A percentile compares a stretch with the other conserved stretches of the same genome.
Conservation (phyloP, 1,140 invertebrate species). For the Samia ricini region DNA sequence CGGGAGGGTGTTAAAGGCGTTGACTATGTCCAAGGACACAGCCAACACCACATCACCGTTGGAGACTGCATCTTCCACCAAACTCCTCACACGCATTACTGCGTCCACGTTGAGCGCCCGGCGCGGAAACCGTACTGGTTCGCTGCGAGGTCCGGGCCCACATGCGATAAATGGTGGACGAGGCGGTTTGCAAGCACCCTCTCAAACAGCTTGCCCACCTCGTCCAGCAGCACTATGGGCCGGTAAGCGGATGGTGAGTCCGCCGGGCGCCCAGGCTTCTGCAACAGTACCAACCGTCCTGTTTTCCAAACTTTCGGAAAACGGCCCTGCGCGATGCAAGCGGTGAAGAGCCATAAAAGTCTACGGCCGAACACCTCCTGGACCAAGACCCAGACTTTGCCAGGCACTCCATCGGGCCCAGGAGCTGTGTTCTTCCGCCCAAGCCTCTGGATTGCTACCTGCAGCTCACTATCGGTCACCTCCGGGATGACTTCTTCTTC, state of each 20-base stretch:
- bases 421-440: conserved; percentile 23
- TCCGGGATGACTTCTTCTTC: conserved; percentile 3
- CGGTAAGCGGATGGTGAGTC: conserved; percentile 22
- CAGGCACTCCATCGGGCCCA: conserved; percentile 22
- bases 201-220: conserved; percentile 18
- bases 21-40: too few relatives aligned
- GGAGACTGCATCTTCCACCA: too few relatives aligned
- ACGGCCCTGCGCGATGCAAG: conserved; percentile 12
- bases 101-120: neutral
- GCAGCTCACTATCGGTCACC: neutral
- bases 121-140: neutral
- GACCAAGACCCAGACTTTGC: conserved; percentile 6
- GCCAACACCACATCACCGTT: too few relatives aligned
- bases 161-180: conserved; percentile 11
- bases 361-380: neutral
- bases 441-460: conserved; percentile 10
- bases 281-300: neutral
- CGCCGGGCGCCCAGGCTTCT: too few relatives aligned
- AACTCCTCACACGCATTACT: neutral
- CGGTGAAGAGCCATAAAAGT: conserved; percentile 8
- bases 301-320: conserved; percentile 18
- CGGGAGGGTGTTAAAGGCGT: too few relatives aligned
- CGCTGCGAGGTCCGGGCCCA: conserved; percentile 2
- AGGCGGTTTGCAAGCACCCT: conserved; percentile 12
- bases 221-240: conserved; percentile 28